phyloP scores from a whole-genome alignment of 1,140 invertebrate species.

The Drosophila obscura region DNA sequence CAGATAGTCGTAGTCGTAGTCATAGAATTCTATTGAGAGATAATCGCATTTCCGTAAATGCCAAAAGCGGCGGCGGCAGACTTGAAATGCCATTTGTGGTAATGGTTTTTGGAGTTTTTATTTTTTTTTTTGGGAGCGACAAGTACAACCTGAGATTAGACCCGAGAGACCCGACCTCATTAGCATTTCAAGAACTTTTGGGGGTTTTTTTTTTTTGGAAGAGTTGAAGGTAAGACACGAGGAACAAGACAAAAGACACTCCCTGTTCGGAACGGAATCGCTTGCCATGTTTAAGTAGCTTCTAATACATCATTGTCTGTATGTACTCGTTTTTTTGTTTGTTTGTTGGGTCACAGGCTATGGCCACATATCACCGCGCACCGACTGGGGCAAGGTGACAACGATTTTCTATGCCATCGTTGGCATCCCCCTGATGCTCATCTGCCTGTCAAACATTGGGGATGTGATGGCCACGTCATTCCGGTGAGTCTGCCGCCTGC shows the following conservation, averaged over 20 bases:
- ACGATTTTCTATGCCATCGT: constrained; percentile 98
- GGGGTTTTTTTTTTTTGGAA: background rate
- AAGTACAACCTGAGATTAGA: constrained; percentile 40
- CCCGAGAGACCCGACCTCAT: constrained; percentile 29
- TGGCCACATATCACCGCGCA: constrained; percentile 97
- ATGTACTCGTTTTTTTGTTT: constrained; percentile 5
- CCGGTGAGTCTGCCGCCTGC: constrained; percentile 84
- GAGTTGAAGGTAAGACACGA: constrained; percentile 45
- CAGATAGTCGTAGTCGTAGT: too few relatives aligned
- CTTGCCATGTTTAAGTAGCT: background rate
- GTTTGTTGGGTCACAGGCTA: constrained; percentile 88
- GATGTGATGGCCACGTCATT: constrained; percentile 97
- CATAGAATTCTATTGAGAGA: constrained; percentile 18
- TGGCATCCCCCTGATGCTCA: constrained; percentile 96
- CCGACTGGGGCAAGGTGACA: constrained; percentile 94
- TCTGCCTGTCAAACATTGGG: constrained; percentile 97
- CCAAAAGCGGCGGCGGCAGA: constrained; percentile 61
- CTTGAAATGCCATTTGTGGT: constrained; percentile 63
- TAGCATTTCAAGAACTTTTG: constrained; percentile 56
- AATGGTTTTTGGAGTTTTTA: constrained; percentile 26
- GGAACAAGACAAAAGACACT: constrained; percentile 7
- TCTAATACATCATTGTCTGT: too few relatives aligned
- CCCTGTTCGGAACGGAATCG: background rate
- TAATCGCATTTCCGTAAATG: constrained; percentile 65
- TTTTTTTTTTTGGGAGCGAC: constrained; percentile 33